Percentiles rank a stretch among this genome's conserved stretches.
Evolutionary conservation across 1,140 invertebrate genomes (phyloP).

Genomic region (Paracyclopina nana): DNA sequence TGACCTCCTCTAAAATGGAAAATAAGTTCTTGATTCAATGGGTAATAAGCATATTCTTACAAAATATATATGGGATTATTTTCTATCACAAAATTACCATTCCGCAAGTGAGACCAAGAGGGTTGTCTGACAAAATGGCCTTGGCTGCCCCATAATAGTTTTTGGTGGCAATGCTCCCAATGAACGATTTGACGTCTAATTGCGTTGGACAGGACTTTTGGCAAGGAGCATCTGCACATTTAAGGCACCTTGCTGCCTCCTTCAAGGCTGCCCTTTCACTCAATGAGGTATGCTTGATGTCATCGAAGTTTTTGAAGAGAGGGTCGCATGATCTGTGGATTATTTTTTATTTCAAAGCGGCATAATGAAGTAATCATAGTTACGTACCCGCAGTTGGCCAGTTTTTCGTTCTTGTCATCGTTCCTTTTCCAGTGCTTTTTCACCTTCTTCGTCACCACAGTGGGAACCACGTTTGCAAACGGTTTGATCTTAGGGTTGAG

Average conservation of each 20-base stretch:
- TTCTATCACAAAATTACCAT: too few species aligned
- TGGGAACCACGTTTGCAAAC: slow-evolving; percentile 54
- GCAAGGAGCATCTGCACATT: slow-evolving; percentile 94
- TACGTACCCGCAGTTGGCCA: slow-evolving; percentile 28
- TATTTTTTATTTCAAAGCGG: neutral
- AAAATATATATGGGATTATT: too few species aligned
- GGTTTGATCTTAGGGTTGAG: slow-evolving; percentile 61
- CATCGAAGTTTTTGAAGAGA: slow-evolving; percentile 75
- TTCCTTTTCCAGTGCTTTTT: slow-evolving; percentile 93
- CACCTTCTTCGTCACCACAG: slow-evolving; percentile 55
- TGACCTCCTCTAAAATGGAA: too few species aligned
- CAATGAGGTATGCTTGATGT: slow-evolving; percentile 90
- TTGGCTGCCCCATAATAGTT: slow-evolving; percentile 98
- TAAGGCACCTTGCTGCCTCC: slow-evolving; percentile 78
- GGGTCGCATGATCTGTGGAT: neutral
- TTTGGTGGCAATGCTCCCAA: slow-evolving; percentile 87
- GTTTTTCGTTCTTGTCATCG: slow-evolving; percentile 54
- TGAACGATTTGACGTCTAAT: slow-evolving; percentile 88
- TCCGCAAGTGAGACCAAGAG: slow-evolving; percentile 82
- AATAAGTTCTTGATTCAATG: too few species aligned
- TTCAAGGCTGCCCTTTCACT: slow-evolving; percentile 77
- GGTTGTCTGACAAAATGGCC: slow-evolving; percentile 90
- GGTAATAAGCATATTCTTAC: too few species aligned
- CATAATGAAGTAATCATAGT: neutral
- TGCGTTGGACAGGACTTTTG: slow-evolving; percentile 97